These are phyloP conservation scores for Cephus sareptanus DNA, from an alignment of 2,888 invertebrate genomes.

Conservation along the genomic window DNA sequence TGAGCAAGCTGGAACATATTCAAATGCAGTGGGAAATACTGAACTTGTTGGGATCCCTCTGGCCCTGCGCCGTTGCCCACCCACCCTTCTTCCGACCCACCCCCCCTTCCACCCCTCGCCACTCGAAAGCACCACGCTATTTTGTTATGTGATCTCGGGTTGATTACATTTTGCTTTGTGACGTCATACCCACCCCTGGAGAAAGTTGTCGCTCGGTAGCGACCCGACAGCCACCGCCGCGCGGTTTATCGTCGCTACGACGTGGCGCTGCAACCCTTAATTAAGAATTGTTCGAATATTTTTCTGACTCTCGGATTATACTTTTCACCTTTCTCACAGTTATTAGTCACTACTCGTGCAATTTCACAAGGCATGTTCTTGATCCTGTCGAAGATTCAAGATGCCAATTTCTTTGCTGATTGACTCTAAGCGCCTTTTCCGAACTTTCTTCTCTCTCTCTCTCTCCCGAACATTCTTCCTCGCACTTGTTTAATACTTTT, in stretches of 20 bases:
- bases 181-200: slow-evolving; percentile 18
- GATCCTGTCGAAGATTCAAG: too few species aligned
- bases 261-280: background rate
- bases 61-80: background rate
- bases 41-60: background rate
- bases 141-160: slow-evolving; percentile 26
- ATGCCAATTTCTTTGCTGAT: too few species aligned
- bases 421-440: too few species aligned
- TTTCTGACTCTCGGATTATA: background rate
- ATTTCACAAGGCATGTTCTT: too few species aligned
- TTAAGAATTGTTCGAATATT: background rate
- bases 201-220: background rate
- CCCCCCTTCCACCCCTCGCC: background rate
- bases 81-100: background rate
- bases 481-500: too few species aligned
- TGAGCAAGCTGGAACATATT: background rate
- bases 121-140: slow-evolving; percentile 22
- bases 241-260: background rate
- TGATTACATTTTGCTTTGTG: slow-evolving; percentile 40
- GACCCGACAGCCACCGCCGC: background rate
- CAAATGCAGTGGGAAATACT: background rate
- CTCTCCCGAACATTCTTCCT: too few species aligned
- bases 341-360: too few species aligned
- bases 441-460: too few species aligned
- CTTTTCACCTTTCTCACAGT: too few species aligned